Base-by-base conservation (phyloP, 2,797 vertebrate species). In the Sandelia bainsii region DNA sequence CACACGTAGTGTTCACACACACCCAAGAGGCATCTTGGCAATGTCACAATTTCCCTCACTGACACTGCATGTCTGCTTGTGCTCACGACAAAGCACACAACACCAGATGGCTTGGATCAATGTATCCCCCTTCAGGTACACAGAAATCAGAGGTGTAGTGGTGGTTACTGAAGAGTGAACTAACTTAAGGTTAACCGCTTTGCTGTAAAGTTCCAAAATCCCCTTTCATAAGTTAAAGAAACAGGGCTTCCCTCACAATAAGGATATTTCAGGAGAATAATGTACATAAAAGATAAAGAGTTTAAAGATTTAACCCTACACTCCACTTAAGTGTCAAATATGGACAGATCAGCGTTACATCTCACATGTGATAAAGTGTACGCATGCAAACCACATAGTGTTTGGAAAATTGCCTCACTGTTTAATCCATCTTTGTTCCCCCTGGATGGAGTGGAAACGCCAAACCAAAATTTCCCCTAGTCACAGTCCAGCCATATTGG, bases 401-500 rank as follows among this genome's bases (percentile, higher is more conserved):
- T 25, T 56, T 62, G 64, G 61, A 57, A 76, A 75, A 71, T 27
- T 54, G 16, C 39, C 51, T 49, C 46, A 23, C 37, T 49, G 22
- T 54, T 68, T 16, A 79, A 66, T 71, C 42, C 56, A 73, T 61
- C 45, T 79, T 82, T 82, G 80, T 69, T 80, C 78, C 23, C 37
- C 13, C 25, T 39, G 46, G 56, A 69, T 37, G 64, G 32, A 69
- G 22, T 79, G 70, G 79, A 86, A 87, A 71, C 37, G 69, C 17
- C 34, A 50, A 66, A 62, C 46, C 49, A 61, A 68, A 73, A 71
- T 62, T 80, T 79, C 39, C 66, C 73, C 10, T 8, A 64, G 10
- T 64, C 50, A 45, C 39, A 79, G 72, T 84, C 70, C 83, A 83
- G 81, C 64, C 70, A 69, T 67, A 40, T 52, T 69, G 70, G 76